Percentiles rank a stretch among this genome's conserved stretches.
phyloP scores from a whole-genome alignment of 2,797 vertebrate species.

The Rhinella marina region DNA sequence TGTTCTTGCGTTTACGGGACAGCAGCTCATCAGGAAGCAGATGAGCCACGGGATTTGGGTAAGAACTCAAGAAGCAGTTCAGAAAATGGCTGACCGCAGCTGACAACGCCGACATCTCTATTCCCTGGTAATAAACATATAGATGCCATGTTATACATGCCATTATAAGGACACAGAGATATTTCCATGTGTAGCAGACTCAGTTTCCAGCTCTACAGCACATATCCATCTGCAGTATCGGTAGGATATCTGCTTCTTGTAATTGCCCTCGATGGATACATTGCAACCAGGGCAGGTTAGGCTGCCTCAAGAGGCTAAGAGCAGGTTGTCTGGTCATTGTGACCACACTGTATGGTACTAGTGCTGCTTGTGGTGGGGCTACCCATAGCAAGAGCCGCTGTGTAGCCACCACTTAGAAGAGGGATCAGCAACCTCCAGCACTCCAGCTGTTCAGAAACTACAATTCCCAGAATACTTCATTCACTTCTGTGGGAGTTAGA shows the following conservation, averaged over 20 bases:
- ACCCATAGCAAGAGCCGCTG: neutral
- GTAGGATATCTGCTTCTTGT: neutral
- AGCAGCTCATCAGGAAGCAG: slow-evolving; percentile 60
- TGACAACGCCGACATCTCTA: slow-evolving; percentile 79
- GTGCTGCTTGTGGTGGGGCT: too few relatives aligned
- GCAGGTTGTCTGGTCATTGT: too few relatives aligned
- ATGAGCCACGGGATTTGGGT: slow-evolving; percentile 61
- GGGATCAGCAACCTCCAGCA: too few relatives aligned
- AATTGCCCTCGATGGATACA: neutral
- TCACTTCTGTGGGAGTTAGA: too few relatives aligned
- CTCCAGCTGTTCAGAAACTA: too few relatives aligned
- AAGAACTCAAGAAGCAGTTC: slow-evolving; percentile 74
- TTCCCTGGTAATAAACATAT: slow-evolving; percentile 68
- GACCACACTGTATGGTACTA: neutral
- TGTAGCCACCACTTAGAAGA: neutral
- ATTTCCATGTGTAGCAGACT: too few relatives aligned
- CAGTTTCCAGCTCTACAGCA: too few relatives aligned
- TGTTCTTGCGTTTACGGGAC: slow-evolving; percentile 57
- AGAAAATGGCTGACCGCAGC: slow-evolving; percentile 82
- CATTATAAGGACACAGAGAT: neutral
- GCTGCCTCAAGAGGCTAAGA: neutral
- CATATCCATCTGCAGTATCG: neutral
- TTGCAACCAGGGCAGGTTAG: neutral
- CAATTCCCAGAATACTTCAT: too few relatives aligned
- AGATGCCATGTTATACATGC: neutral